Evolutionary conservation across 2,888 invertebrate genomes (phyloP), one percentile per base, ranked within the genome.

Genomic region (Acanthosepion esculentum): DNA sequence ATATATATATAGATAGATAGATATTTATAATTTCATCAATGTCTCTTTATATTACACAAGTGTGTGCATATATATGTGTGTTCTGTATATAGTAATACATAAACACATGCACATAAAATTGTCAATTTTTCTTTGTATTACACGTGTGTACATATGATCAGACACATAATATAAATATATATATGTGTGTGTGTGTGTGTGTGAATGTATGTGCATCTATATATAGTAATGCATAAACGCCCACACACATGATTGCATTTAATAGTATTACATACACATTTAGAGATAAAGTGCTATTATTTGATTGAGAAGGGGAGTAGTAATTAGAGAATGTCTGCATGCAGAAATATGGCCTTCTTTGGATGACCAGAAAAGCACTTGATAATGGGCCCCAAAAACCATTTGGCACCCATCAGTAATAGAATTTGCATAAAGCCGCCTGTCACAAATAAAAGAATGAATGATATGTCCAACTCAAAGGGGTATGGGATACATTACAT

Each of bases 331-430:
- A 59, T 59, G 59, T 59, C 20, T 59, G 20, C 59, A 59, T 59
- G 20, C n/a, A n/a, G 78, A 78, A 78, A 15, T 78, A 12, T 33
- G n/a, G n/a, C n/a, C 12, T 78, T 78, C n/a, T 78, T 78, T 78
- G n/a, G 78, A 78, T 78, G 78, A 78, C 78, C n/a, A 78, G 78
- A 5, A 78, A 78, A 78, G 78, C 78, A 78, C n/a, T 78, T 78
- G 78, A 78, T 78, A 78, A 78, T 78, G 78, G 78, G n/a, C 78
- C n/a, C n/a, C n/a, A 78, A 78, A 78, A 78, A 78, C n/a, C 78
- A 78, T n/a, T 78, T 78, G 78, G n/a, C n/a, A 12, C n/a, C 59
- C 78, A n/a, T 78, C n/a, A n/a, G 78, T 78, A 78, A 78, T 78
- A 78, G 78, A 78, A 78, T 78, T 78, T 78, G 78, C n/a, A n/a